These are phyloP conservation scores for Scaptodrosophila latifasciaeformis DNA, from an alignment of 2,888 invertebrate genomes.

Conservation along the genomic window DNA sequence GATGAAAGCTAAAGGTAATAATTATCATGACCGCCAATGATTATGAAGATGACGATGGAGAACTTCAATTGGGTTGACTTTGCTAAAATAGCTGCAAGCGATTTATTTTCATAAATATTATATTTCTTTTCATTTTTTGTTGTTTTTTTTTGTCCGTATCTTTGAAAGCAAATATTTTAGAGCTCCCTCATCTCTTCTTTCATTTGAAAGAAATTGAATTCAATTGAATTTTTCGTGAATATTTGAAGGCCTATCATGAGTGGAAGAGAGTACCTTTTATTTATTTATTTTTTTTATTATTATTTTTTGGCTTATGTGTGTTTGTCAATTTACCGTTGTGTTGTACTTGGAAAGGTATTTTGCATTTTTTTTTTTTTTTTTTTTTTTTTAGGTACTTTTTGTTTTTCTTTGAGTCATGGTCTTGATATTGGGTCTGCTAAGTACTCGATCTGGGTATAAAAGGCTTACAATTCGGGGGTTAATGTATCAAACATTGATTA, in stretches of 20 bases:
- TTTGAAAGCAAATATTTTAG: conserved; percentile 7
- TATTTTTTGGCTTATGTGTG: not conserved
- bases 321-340: conserved; percentile 39
- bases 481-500: conserved; percentile 65
- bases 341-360: conserved; percentile 30
- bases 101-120: no score
- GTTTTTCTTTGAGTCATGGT: not conserved
- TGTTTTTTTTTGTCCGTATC: no score
- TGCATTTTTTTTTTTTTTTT: conserved; percentile 35
- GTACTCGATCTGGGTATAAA: conserved; percentile 53
- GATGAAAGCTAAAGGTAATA: conserved; percentile 25
- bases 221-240: conserved; percentile 26
- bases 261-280: no score
- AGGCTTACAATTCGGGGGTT: conserved; percentile 37
- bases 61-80: conserved; percentile 26
- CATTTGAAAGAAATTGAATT: conserved; percentile 36
- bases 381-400: not conserved
- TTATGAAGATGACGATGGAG: conserved; percentile 39
- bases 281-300: no score
- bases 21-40: conserved; percentile 28
- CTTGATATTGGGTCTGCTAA: not conserved
- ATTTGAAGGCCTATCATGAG: conserved; percentile 16
- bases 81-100: conserved; percentile 55
- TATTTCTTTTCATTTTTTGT: no score
- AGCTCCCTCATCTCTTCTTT: no score